phyloP scores from a whole-genome alignment of 2,113 vertebrate genomes.

The Zosterops borbonicus region DNA sequence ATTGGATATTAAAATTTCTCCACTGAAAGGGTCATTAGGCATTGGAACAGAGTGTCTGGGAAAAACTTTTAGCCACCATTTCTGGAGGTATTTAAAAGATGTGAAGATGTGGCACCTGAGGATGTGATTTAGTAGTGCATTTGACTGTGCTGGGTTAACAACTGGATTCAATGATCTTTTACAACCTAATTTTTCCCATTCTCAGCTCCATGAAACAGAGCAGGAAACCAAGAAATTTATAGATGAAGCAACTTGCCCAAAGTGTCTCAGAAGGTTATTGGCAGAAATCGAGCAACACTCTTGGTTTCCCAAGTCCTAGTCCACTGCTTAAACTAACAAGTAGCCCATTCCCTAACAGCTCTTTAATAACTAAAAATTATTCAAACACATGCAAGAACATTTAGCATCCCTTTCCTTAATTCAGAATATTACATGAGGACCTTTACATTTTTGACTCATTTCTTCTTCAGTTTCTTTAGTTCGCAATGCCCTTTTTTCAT shows the following conservation, averaged over 20 bases:
- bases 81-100: background rate
- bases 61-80: background rate
- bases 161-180: background rate
- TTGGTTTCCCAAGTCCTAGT: background rate
- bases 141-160: background rate
- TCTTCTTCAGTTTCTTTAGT: background rate
- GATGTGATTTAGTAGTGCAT: background rate
- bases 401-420: background rate
- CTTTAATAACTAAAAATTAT: background rate
- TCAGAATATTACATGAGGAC: background rate
- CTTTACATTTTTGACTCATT: background rate
- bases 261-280: background rate
- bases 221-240: background rate
- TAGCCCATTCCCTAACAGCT: background rate
- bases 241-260: background rate
- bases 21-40: background rate
- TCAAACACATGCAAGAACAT: background rate
- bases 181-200: background rate
- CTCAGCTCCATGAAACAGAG: background rate
- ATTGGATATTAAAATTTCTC: background rate
- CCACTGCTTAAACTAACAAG: background rate
- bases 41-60: background rate
- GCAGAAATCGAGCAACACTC: background rate
- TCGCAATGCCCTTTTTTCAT: background rate
- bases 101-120: no score